Evolutionary conservation across 2,888 invertebrate genomes (phyloP).

Genomic region (Harpagoxenus sublaevis): DNA sequence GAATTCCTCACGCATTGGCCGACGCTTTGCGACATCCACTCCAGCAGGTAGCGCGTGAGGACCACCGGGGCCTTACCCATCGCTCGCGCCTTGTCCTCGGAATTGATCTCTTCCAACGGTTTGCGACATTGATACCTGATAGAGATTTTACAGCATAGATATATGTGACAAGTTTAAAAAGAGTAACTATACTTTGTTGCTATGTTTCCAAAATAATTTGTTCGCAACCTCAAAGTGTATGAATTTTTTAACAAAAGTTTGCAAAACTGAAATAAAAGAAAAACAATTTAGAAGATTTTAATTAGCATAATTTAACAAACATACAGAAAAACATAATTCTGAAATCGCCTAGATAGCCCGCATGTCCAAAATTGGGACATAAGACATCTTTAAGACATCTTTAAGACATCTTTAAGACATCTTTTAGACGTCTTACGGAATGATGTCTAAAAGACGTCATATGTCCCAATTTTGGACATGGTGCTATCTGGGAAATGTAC

Average conservation of each 20-base stretch:
- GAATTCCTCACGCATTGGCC: slow-evolving; percentile 89
- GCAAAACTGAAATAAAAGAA: neutral
- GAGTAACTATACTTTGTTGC: neutral
- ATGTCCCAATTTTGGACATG: too few species aligned
- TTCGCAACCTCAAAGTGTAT: neutral
- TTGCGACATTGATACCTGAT: slow-evolving; percentile 87
- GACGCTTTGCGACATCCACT: slow-evolving; percentile 89
- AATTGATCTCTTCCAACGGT: slow-evolving; percentile 87
- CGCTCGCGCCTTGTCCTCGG: slow-evolving; percentile 89
- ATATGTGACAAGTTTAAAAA: neutral
- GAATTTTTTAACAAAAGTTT: neutral
- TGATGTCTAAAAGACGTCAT: too few species aligned
- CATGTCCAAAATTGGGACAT: too few species aligned
- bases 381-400: too few species aligned
- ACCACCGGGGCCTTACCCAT: slow-evolving; percentile 89
- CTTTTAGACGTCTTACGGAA: too few species aligned
- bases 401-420: too few species aligned
- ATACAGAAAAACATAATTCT: too few species aligned
- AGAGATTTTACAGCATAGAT: neutral
- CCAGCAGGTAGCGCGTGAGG: slow-evolving; percentile 91
- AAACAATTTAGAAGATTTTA: neutral
- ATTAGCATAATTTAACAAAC: too few species aligned
- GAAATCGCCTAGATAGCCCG: too few species aligned
- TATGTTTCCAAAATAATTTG: neutral
- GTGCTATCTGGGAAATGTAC: too few species aligned